phyloP scores from a whole-genome alignment of 1,140 invertebrate species.

The Hirudo medicinalis region DNA sequence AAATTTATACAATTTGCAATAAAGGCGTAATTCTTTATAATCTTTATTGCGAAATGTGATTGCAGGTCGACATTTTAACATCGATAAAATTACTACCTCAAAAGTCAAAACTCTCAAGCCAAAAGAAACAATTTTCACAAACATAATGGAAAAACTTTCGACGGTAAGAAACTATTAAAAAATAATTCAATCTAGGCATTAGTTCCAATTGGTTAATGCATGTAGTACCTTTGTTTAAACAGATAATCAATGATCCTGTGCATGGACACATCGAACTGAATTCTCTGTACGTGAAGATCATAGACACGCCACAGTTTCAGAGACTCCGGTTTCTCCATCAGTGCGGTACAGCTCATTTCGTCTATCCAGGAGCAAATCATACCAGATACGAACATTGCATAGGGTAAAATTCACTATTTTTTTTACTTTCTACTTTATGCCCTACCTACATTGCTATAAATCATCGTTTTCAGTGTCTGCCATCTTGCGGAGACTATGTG shows the following conservation, averaged over 20 bases:
- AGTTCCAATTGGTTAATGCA: too few relatives aligned
- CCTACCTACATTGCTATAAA: not conserved
- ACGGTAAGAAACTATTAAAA: too few relatives aligned
- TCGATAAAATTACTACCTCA: too few relatives aligned
- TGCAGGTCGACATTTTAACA: too few relatives aligned
- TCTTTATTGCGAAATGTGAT: too few relatives aligned
- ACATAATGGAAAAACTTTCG: too few relatives aligned
- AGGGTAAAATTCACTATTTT: conserved; percentile 39
- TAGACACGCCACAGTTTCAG: conserved; percentile 53
- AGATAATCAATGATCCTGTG: conserved; percentile 46
- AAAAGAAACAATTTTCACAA: too few relatives aligned
- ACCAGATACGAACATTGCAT: conserved; percentile 52
- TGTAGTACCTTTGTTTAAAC: not conserved
- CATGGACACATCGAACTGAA: conserved; percentile 43
- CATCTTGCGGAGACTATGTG: conserved; percentile 41
- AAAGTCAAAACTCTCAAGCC: too few relatives aligned
- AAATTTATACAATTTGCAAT: too few relatives aligned
- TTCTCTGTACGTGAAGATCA: conserved; percentile 44
- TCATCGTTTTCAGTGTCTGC: conserved; percentile 32
- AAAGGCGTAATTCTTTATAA: too few relatives aligned
- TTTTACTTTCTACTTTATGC: not conserved
- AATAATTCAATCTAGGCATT: too few relatives aligned
- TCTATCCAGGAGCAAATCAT: conserved; percentile 48
- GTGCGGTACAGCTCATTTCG: conserved; percentile 44
- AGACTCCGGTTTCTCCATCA: conserved; percentile 48